These are phyloP conservation scores for Danionella dracula DNA, from an alignment of 2,797 vertebrate genomes.

Conservation along the genomic window DNA sequence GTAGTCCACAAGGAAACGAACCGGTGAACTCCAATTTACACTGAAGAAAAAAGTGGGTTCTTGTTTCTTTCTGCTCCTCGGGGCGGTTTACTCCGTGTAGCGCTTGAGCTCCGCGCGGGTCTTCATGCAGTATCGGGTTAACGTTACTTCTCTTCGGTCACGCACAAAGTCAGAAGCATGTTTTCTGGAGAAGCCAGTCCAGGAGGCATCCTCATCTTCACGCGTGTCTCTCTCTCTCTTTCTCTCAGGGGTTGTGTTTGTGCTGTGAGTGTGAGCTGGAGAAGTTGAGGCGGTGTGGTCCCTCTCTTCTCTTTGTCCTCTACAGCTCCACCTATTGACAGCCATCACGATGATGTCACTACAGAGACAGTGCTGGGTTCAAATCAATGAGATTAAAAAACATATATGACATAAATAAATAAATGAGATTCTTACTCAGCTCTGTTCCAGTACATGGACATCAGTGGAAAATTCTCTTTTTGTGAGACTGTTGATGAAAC, in stretches of 20 bases:
- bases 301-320: conserved; percentile 54
- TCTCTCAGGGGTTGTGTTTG: conserved; percentile 22
- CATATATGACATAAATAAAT: no score
- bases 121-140: neutral
- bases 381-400: no score
- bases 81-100: conserved; percentile 6
- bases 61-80: conserved; percentile 22
- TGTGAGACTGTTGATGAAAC: no score
- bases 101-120: neutral
- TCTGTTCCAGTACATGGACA: no score
- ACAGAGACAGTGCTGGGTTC: neutral
- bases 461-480: no score
- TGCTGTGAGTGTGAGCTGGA: conserved; percentile 29
- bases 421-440: no score
- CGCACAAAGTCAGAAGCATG: conserved; percentile 10
- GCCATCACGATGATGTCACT: conserved; percentile 42
- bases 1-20: conserved; percentile 10
- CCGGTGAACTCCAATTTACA: neutral
- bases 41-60: conserved; percentile 9
- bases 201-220: conserved; percentile 39
- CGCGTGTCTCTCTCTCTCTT: conserved; percentile 26
- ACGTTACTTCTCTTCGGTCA: neutral
- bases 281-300: conserved; percentile 28
- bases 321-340: conserved; percentile 54
- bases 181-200: conserved; percentile 16